Evolutionary conservation across 2,888 invertebrate genomes (phyloP).

Genomic region (Priocnemis perturbator): DNA sequence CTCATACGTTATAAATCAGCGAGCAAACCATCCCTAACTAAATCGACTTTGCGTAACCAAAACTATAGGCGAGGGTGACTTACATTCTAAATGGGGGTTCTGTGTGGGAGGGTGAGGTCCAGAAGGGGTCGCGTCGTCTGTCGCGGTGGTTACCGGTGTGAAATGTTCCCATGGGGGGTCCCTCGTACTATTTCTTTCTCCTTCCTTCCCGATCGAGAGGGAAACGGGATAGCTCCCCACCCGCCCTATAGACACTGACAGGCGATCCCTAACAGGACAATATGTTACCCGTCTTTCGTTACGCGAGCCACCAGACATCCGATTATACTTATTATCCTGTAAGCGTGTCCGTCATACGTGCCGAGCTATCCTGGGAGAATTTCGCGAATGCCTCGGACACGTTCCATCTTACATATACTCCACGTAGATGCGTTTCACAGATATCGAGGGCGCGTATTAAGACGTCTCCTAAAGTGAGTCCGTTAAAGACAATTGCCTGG

Average conservation of each 20-base stretch:
- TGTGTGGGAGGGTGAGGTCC: neutral
- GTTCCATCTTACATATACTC: no score
- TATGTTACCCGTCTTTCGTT: slow-evolving; percentile 66
- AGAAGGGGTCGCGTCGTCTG: neutral
- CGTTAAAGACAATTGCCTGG: no score
- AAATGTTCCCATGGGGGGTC: slow-evolving; percentile 75
- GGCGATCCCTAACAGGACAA: slow-evolving; percentile 58
- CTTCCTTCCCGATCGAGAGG: neutral
- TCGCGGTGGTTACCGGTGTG: slow-evolving; percentile 74
- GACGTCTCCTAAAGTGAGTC: no score
- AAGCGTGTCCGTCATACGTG: slow-evolving; percentile 32
- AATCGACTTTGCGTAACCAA: slow-evolving; percentile 72
- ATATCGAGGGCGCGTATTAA: no score
- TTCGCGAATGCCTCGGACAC: slow-evolving; percentile 1
- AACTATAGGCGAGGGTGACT: slow-evolving; percentile 58
- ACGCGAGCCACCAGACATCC: slow-evolving; percentile 57
- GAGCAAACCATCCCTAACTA: slow-evolving; percentile 73
- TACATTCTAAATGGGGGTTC: slow-evolving; percentile 37
- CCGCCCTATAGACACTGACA: slow-evolving; percentile 24
- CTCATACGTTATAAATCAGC: slow-evolving; percentile 69
- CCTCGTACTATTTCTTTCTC: slow-evolving; percentile 25
- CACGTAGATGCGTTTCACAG: no score
- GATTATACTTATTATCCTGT: slow-evolving; percentile 56
- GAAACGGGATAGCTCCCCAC: slow-evolving; percentile 29
- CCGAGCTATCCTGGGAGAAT: slow-evolving; percentile 36